Base-by-base conservation (phyloP, 2,113 vertebrate genomes). In the Oceanodroma tethys region DNA sequence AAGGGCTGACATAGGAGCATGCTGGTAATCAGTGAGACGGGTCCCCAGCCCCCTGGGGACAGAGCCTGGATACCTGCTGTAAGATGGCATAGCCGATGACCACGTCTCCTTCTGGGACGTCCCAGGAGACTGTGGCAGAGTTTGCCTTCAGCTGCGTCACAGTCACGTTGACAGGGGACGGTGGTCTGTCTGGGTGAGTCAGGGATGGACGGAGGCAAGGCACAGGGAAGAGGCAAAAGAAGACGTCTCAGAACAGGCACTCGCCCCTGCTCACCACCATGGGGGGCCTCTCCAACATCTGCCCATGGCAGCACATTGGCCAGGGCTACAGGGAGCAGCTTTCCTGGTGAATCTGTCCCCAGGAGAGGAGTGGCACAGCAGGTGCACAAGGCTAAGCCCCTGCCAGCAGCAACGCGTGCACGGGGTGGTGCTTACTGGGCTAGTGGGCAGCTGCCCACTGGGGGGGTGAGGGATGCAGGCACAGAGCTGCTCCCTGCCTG, bases 41-140 rank as follows among this genome's bases (percentile, higher is more conserved):
- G 56, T 53, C 30, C 88, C 72, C 71, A 70, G 50, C 3, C n/a
- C 38, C 32, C 40, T 20, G 20, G 43, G 18, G 17, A 65, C 26
- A 90, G 23, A 48, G 36, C 47, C 65, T 29, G 58, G 94, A 87
- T 98, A 99, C 99, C 98, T 99, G 99, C 98, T 99, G 99, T 26
- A 99, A 98, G 95, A 99, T 99, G 70, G 99, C 99, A 95, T 99
- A 99, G 97, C 99, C 99, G 72, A 99, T 99, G 98, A 99, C 98
- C 87, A 99, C 96, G 2, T 99, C 99, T 94, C 99, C 99, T 93
- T 99, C 99, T 48, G 99, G 99, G 86, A 99, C 99, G 25, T 99
- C 99, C 99, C 99, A 99, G 82, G 99, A 99, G 59, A 99, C 99
- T 7, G 99, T 99, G 86, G 99, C 99, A 9, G 99, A 99, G 98